These are phyloP conservation scores for Drosophila tristis DNA, from an alignment of 1,140 invertebrate species.

Conservation along the genomic window DNA sequence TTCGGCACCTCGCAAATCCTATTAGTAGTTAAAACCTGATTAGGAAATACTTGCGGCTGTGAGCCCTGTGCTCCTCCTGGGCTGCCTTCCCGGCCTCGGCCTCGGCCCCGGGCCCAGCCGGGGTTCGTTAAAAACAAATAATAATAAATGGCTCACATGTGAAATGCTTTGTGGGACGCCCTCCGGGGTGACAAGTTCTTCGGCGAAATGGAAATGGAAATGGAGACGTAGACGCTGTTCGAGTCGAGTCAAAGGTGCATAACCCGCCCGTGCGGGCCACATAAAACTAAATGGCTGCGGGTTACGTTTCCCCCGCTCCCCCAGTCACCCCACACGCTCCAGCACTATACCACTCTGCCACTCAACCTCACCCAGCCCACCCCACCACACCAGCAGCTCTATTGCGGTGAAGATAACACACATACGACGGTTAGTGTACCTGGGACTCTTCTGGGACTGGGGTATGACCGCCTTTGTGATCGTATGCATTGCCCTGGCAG, in stretches of 20 bases:
- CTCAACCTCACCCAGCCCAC: not conserved
- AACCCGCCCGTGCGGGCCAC: constrained; percentile 63
- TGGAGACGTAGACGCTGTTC: constrained; percentile 11
- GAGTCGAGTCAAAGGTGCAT: constrained; percentile 79
- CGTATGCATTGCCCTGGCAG: no score
- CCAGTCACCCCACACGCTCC: not conserved
- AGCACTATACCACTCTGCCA: not conserved
- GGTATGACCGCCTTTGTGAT: no score
- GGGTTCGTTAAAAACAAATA: constrained; percentile 71
- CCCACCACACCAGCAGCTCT: constrained; percentile 19
- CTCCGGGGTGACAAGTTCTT: constrained; percentile 36
- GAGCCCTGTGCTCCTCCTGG: not conserved
- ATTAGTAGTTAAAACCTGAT: constrained; percentile 82
- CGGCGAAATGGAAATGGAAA: constrained; percentile 12
- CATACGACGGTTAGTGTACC: not conserved
- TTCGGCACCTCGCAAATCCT: constrained; percentile 83
- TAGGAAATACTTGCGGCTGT: constrained; percentile 77
- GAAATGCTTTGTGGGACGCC: constrained; percentile 55
- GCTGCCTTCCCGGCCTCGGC: not conserved
- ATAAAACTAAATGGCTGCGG: constrained; percentile 79
- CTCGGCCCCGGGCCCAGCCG: not conserved
- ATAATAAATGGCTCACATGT: constrained; percentile 77
- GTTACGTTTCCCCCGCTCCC: constrained; percentile 28
- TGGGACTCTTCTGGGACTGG: no score
- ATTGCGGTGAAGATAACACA: constrained; percentile 71